Conservation (phyloP, 1,140 invertebrate genomes). For the Vanessa atalanta region DNA sequence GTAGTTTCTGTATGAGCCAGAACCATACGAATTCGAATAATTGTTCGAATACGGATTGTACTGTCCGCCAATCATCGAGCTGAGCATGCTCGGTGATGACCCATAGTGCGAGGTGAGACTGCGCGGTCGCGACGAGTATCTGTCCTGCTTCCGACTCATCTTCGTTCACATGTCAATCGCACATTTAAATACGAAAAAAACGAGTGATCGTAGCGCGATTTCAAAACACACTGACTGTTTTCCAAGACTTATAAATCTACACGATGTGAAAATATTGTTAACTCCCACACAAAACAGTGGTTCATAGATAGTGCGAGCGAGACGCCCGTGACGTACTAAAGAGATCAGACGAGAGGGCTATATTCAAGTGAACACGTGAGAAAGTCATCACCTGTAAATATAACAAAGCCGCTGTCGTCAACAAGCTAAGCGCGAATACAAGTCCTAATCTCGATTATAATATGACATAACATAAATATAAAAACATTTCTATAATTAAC, state of each 20-base stretch:
- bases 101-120: conserved; percentile 68
- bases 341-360: conserved; percentile 48
- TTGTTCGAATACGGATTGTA: conserved; percentile 63
- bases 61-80: conserved; percentile 62
- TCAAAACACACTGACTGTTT: conserved; percentile 72
- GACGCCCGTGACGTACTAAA: conserved; percentile 59
- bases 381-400: conserved; percentile 70
- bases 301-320: conserved; percentile 57
- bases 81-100: conserved; percentile 68
- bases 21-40: conserved; percentile 64
- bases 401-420: conserved; percentile 42
- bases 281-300: conserved; percentile 58
- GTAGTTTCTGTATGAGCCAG: conserved; percentile 78
- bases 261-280: conserved; percentile 69
- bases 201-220: conserved; percentile 55
- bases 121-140: conserved; percentile 65
- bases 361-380: conserved; percentile 59
- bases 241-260: conserved; percentile 62
- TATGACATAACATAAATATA: conserved; percentile 43
- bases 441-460: conserved; percentile 32
- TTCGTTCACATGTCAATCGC: conserved; percentile 57
- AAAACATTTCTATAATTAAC: conserved; percentile 49
- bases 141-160: conserved; percentile 75
- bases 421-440: conserved; percentile 27
- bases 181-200: conserved; percentile 39